Base-by-base conservation (phyloP, 2,888 invertebrate species). In the Strigamia crassipes region DNA sequence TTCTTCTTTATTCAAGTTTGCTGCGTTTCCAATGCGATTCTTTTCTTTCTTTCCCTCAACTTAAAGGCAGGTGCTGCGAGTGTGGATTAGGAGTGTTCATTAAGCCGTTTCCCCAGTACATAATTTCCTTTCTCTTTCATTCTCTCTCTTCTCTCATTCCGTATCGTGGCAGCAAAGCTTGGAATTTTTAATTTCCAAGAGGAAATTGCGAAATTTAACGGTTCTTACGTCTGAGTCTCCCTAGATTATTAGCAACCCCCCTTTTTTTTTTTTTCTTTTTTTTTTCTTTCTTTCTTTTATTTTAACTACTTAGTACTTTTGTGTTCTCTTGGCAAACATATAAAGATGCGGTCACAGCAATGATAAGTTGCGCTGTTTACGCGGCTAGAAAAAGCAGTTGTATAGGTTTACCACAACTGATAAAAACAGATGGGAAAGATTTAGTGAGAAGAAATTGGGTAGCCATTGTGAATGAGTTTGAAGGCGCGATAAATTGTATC, bases 161-260 rank as follows among this genome's bases (percentile, higher is more conserved):
- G 21, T 81, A 41, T 38, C 41, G 34, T 34, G 21, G 34, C 27
- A 66, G 27, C 61, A 31, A 81, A 81, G 77, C 77, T 77, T 81
- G 81, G 81, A 81, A 81, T 81, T 81, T 81, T 81, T 81, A 81
- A 81, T 81, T 81, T 81, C 81, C 81, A 81, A 46, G 77, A 81
- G 81, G 81, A 81, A 81, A 81, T 81, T 81, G 81, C 81, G 27
- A 81, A 81, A 81, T 81, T 81, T 81, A 81, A 81, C 77, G 81
- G 41, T 77, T 27, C 81, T 78, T 78, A 27, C 21, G 42, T 18
- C 78, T 78, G 34, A 61, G 61, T 66, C 81, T 56, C 73, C 61
- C 42, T 13, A 23, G 61, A 66, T 81, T 81, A 41, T 81, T 42
- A 78, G 73, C 27, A 23, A n/a, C 27, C 73, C 56, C 56, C 5